Evolutionary conservation across 2,888 invertebrate genomes (phyloP).

Genomic region (Kryphioiulus occultus): DNA sequence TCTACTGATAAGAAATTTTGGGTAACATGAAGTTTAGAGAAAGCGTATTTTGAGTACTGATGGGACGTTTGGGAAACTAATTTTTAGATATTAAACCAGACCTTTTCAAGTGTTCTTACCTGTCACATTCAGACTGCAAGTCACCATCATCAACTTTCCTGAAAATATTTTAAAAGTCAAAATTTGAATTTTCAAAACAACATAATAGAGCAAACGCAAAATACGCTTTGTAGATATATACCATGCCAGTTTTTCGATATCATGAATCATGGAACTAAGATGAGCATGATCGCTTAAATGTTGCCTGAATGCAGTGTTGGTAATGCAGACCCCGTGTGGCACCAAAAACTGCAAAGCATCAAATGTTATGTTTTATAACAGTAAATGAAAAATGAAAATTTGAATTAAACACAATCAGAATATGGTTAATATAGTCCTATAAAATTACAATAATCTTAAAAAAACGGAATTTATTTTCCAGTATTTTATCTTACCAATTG

Average conservation of each 20-base stretch:
- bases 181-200: not conserved
- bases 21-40: too few relatives aligned
- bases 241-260: not conserved
- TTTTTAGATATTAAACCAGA: too few relatives aligned
- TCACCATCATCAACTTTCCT: not conserved
- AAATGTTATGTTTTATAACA: too few relatives aligned
- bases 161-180: not conserved
- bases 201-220: not conserved
- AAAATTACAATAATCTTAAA: too few relatives aligned
- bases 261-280: not conserved
- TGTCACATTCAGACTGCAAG: not conserved
- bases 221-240: not conserved
- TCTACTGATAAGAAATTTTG: too few relatives aligned
- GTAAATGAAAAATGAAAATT: too few relatives aligned
- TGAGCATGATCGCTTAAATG: not conserved
- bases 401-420: too few relatives aligned
- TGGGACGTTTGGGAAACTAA: too few relatives aligned
- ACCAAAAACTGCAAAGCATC: not conserved
- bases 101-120: not conserved
- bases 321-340: not conserved
- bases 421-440: too few relatives aligned
- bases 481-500: not conserved
- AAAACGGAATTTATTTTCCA: too few relatives aligned
- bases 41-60: too few relatives aligned
- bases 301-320: not conserved